Conservation (phyloP, 2,797 vertebrate species). For the Enteromius anoplus region DNA sequence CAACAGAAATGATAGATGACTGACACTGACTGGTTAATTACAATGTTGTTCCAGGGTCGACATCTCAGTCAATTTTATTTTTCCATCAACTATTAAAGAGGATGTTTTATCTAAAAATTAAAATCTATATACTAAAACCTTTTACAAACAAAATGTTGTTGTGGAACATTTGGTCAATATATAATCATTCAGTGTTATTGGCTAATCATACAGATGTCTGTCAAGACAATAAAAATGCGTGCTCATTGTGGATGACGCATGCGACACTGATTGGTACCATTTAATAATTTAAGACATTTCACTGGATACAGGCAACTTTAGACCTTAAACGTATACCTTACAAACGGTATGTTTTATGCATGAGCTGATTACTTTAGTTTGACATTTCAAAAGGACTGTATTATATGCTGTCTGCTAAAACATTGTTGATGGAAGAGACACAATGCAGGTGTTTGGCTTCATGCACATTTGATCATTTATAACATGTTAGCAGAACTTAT, state of each 20-base stretch:
- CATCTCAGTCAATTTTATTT: background rate
- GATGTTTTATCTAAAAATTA: background rate
- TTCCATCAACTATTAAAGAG: background rate
- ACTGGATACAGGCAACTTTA: conserved; percentile 79
- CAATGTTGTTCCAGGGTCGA: too few relatives aligned
- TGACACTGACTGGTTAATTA: too few relatives aligned
- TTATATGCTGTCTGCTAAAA: conserved; percentile 64
- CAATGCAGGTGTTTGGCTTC: conserved; percentile 36
- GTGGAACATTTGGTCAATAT: background rate
- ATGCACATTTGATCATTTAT: conserved; percentile 3
- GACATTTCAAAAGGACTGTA: conserved; percentile 49
- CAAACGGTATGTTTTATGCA: conserved; percentile 76
- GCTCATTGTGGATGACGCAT: conserved; percentile 70
- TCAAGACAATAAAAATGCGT: conserved; percentile 61
- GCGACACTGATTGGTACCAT: conserved; percentile 65
- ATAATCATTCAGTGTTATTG: background rate
- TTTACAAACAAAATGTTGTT: background rate
- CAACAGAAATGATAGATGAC: too few relatives aligned
- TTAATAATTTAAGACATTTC: conserved; percentile 79
- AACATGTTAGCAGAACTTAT: background rate
- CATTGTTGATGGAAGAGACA: conserved; percentile 53
- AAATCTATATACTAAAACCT: background rate
- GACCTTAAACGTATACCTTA: conserved; percentile 73
- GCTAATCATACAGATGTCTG: conserved; percentile 55
- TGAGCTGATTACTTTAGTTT: conserved; percentile 65